Percentiles rank a stretch among this genome's conserved stretches.
Conservation (phyloP, 2,888 invertebrate species). For the Cistogaster globosa region DNA sequence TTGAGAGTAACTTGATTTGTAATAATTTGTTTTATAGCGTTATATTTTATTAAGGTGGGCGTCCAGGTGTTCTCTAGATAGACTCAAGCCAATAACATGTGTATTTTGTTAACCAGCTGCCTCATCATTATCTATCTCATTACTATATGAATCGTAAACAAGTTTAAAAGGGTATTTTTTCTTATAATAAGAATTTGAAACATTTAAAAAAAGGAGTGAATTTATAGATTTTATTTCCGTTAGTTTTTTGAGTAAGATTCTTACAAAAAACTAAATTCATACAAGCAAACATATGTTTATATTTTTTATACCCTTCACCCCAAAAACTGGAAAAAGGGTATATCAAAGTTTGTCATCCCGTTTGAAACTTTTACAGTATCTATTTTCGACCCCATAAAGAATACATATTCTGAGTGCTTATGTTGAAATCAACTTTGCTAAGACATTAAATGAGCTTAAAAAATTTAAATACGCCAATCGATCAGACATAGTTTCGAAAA, state of each 20-base stretch:
- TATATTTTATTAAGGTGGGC: constrained; percentile 50
- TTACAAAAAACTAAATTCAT: too few relatives aligned
- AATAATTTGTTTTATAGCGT: constrained; percentile 60
- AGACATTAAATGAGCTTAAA: too few relatives aligned
- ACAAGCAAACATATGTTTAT: too few relatives aligned
- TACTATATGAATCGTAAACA: neutral
- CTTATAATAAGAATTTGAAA: constrained; percentile 20
- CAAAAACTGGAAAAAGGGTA: too few relatives aligned
- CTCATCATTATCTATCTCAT: neutral
- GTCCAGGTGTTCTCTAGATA: constrained; percentile 60
- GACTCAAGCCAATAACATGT: constrained; percentile 63
- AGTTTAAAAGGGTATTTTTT: constrained; percentile 32
- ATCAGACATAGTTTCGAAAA: too few relatives aligned
- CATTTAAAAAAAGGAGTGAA: constrained; percentile 20
- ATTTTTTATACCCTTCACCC: too few relatives aligned
- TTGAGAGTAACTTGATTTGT: constrained; percentile 56
- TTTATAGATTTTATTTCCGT: neutral
- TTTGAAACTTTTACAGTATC: too few relatives aligned
- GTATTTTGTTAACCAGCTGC: constrained; percentile 57
- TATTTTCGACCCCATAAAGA: too few relatives aligned
- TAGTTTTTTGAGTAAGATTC: neutral
- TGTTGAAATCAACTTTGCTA: too few relatives aligned
- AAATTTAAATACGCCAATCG: too few relatives aligned
- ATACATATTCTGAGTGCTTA: too few relatives aligned
- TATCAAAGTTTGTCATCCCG: too few relatives aligned